These are phyloP conservation scores for Chondrilla cf. caribensis DNA, from an alignment of 37 sponge, comb jelly and placozoan species.

Conservation along the genomic window DNA sequence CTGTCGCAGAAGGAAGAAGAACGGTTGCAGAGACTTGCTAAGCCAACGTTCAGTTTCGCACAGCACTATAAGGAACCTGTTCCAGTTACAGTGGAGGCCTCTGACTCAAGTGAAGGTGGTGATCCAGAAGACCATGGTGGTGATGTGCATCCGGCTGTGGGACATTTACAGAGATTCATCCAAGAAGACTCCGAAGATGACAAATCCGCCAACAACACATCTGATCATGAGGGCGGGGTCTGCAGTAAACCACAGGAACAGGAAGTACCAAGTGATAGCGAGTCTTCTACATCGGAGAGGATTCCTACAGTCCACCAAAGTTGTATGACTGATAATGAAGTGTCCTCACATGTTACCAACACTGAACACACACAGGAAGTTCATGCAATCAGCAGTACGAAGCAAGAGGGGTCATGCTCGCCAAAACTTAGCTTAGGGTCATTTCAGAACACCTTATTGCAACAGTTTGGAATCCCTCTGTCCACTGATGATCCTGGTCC, in stretches of 20 bases:
- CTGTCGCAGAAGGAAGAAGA: not conserved
- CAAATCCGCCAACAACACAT: not conserved
- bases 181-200: not conserved
- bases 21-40: not conserved
- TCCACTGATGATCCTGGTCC: too few species aligned
- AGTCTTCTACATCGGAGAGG: not conserved
- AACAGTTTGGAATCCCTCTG: slow-evolving; percentile 2
- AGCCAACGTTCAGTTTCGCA: not conserved
- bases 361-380: not conserved
- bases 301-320: not conserved
- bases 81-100: not conserved
- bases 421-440: slow-evolving; percentile 2
- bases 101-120: not conserved
- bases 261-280: not conserved
- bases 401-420: not conserved
- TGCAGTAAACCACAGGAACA: not conserved
- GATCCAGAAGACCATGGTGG: not conserved
- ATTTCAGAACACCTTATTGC: slow-evolving; percentile 3
- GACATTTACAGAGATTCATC: too few species aligned
- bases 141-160: not conserved
- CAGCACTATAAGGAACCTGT: not conserved
- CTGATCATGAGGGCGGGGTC: too few species aligned
- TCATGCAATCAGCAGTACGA: not conserved
- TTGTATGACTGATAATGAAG: not conserved
- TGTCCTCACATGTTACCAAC: not conserved